Base-by-base conservation (phyloP, 2,113 vertebrate species). In the Vulpes ferrilata region DNA sequence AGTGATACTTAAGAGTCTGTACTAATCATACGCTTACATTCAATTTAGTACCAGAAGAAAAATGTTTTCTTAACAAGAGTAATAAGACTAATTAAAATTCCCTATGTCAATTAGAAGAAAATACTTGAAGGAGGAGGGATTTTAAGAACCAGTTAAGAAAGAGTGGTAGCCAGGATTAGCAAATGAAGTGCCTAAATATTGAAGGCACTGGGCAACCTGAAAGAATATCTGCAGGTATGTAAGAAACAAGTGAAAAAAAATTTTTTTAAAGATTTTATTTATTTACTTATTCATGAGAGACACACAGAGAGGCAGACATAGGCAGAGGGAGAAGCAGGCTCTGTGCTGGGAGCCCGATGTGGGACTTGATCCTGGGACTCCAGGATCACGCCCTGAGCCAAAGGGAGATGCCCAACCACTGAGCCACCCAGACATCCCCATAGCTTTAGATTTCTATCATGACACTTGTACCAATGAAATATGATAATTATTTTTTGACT, bases 41-140 rank as follows among this genome's bases (percentile, higher is more conserved):
- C 84, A 55, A 6, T 62, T 85, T 57, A 86, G 27, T 59, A 89
- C 19, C 17, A 38, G 5, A 80, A 48, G 65, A 94, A 94, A 69
- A 73, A 59, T 85, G 43, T 65, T 88, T 80, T 88, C 20, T 88
- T 85, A 88, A 91, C 35, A 83, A 62, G 43, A 84, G 20, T 65
- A 88, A 88, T 65, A 88, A 88, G 43, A 43, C 82, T 83, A 53
- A 90, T 95, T 73, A 71, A 94, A 95, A 88, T 95, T 55, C 12
- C 25, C 4, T 93, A 1, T 65, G 23, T 84, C 93, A 73, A 80
- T 84, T 84, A 90, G 53, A 57, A 87, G n/a, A 89, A 92, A 82
- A n/a, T 91, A 7, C 27, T 7, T 88, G 57, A 88, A 78, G 65
- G 35, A 78, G 48, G 59, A 97, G 16, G 38, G 12, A 91, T 92